Percentiles rank a stretch among this genome's conserved stretches.
Evolutionary conservation across 2,797 vertebrate genomes (phyloP).

Genomic region (Euthynnus affinis): DNA sequence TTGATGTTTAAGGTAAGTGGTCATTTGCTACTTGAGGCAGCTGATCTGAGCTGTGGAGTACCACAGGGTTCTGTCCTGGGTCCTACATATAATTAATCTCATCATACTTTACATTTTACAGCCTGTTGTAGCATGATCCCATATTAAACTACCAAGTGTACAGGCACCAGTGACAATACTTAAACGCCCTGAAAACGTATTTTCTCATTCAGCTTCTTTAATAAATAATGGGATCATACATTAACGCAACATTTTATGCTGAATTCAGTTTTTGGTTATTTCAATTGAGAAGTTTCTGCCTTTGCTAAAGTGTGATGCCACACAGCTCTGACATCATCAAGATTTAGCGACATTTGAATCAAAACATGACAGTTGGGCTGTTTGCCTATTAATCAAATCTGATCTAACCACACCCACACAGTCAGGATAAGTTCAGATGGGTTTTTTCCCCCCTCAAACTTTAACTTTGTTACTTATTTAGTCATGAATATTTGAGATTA

Average conservation of each 20-base stretch:
- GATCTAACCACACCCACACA: neutral
- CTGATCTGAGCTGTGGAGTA: conserved; percentile 1
- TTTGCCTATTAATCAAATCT: conserved; percentile 4
- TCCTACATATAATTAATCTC: neutral
- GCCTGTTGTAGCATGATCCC: neutral
- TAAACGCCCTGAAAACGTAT: neutral
- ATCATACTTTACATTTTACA: neutral
- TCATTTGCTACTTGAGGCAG: neutral
- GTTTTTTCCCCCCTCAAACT: too few relatives aligned
- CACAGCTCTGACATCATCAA: neutral
- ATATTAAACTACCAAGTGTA: neutral
- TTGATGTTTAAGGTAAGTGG: neutral
- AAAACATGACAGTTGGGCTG: neutral
- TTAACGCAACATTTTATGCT: neutral
- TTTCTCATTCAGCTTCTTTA: neutral
- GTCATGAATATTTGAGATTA: neutral
- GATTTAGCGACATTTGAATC: neutral
- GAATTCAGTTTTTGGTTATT: neutral
- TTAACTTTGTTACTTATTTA: neutral
- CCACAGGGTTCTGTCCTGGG: conserved; percentile 27
- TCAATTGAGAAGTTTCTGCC: neutral
- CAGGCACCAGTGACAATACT: neutral
- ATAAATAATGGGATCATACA: neutral
- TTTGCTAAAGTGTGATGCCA: neutral
- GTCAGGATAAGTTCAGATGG: too few relatives aligned